Evolutionary conservation across 1,140 invertebrate genomes (phyloP).

Genomic region (Capitella teleta): DNA sequence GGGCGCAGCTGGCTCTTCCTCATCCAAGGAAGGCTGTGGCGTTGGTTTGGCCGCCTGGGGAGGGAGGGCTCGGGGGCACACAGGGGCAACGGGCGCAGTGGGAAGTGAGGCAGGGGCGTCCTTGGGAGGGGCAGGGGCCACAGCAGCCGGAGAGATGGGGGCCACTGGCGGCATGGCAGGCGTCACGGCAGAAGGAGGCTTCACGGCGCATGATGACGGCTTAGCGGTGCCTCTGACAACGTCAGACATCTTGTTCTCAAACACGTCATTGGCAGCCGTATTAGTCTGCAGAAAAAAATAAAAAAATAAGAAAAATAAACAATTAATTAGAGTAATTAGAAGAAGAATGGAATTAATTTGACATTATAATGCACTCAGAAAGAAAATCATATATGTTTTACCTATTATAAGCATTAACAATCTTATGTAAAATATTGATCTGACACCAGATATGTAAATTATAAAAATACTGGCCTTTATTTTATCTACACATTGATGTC

Average conservation of each 20-base stretch:
- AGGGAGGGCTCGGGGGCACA: no score
- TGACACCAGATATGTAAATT: no score
- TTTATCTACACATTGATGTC: no score
- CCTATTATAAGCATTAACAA: no score
- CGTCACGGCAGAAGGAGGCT: not conserved
- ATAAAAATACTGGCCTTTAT: no score
- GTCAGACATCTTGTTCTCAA: conserved; percentile 55
- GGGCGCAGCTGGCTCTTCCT: no score
- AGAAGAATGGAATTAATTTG: not conserved
- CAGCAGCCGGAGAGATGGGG: not conserved
- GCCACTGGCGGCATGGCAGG: not conserved
- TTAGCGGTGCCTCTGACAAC: conserved; percentile 67
- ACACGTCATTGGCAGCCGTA: conserved; percentile 26
- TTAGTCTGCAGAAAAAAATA: conserved; percentile 25
- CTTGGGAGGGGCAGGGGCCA: not conserved
- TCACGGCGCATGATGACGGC: conserved; percentile 12
- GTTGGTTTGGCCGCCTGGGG: no score
- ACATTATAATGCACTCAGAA: not conserved
- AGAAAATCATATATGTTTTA: not conserved
- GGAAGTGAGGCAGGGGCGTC: no score
- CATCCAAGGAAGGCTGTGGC: no score
- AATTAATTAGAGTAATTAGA: not conserved
- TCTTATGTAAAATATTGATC: no score
- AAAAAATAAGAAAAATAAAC: not conserved
- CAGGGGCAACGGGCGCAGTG: no score